Evolutionary conservation across 2,888 invertebrate genomes (phyloP), one percentile per base, ranked within the genome.

Genomic region (Lepidonotus clava): DNA sequence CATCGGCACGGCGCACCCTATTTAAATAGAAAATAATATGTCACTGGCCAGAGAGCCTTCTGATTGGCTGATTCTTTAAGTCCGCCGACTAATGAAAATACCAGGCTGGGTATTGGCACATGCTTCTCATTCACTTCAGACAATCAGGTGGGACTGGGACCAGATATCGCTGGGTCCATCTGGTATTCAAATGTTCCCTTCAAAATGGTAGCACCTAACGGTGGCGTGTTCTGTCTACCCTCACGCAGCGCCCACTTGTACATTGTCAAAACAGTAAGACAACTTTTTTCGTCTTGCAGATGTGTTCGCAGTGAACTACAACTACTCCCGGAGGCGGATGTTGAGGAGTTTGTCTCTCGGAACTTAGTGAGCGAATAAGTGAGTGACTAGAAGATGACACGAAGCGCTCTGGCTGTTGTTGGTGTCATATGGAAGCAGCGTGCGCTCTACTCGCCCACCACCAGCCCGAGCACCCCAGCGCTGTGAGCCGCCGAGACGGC

Each of bases 21-120:
- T 80, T 80, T 80, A 80, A 80, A 80, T 80, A 80, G 80, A 80
- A 80, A 80, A 80, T 80, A 80, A 80, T 80, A 80, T 80, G 80
- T 80, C 80, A 80, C 80, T 80, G 80, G 80, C 46, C 41, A 21
- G 21, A 41, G 41, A 1, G 80, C 80, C 11, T 21, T 80, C 80
- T 80, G 80, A 80, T 80, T 80, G 80, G 80, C 80, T 80, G 80
- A 80, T 80, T 80, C 80, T 80, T 80, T 80, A 80, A 80, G 80
- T 41, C 80, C n/a, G 80, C 28, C 80, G 80, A 80, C 80, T 80
- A 80, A 80, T 80, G 80, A 80, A 80, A 80, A 80, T 80, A 80
- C 80, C 80, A 80, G 80, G 80, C 80, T 51, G 21, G 80, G 80
- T 80, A 80, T 80, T 80, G 80, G 80, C 80, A 80, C 80, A 80